Evolutionary conservation across 2,888 invertebrate genomes (phyloP), one percentile per base, ranked within the genome.

Genomic region (Sericinus montela): DNA sequence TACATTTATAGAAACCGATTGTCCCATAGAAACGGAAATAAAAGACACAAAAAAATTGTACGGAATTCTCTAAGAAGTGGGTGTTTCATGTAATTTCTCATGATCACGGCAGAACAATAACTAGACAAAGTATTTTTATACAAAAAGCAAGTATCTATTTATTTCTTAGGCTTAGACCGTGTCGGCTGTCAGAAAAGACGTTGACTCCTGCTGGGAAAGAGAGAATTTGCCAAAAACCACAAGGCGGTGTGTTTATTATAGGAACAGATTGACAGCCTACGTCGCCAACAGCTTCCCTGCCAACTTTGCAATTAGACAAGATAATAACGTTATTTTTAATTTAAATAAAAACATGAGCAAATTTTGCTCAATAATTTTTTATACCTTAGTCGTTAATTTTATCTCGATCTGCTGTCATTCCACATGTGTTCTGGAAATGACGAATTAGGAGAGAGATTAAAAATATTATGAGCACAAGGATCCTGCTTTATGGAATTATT

Each of bases 261-360:
- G 81, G 72, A 76, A 69, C 66, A 62, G 76, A 75, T 69, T 81
- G 86, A 83, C 86, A 83, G 76, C 69, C 68, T 75, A 68, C 61
- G 77, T 72, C 72, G 70, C 69, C 68, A 72, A 60, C 67, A 55
- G 73, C 76, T 78, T 79, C 79, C 80, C 76, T 87, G 88, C 87
- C 88, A 88, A 88, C 73, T 84, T 86, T 80, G 80, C 80, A 82
- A 85, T 87, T 83, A 82, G 73, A 79, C 71, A 72, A 72, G 77
- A 77, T 72, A 70, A 72, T 72, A 68, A 59, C 58, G 52, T 62
- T 61, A 65, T 70, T 73, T 69, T 69, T 60, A 57, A 54, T 58
- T 62, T 56, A 55, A 58, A 55, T 43, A 45, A 55, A 43, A 59
- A 70, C 69, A 65, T 67, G 69, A 69, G 64, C 64, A 62, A 32